These are phyloP conservation scores for Sebastes steindachneri DNA, from an alignment of 2,797 vertebrate genomes.

Conservation along the genomic window DNA sequence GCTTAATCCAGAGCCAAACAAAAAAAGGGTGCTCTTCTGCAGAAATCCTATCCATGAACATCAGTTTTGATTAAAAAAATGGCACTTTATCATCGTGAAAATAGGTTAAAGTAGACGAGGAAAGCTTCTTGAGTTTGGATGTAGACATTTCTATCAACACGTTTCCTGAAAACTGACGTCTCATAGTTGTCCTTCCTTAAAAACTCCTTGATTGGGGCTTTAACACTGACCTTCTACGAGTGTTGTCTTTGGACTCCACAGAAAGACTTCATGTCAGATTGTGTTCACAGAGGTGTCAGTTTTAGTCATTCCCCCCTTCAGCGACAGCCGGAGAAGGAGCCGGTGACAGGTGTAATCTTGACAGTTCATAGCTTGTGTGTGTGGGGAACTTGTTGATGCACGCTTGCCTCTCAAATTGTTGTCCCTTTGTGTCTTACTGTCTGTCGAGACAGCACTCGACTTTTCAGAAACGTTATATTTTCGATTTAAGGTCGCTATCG, in stretches of 20 bases:
- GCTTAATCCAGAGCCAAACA: slow-evolving; percentile 20
- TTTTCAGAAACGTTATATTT: slow-evolving; percentile 10
- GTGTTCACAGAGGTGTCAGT: slow-evolving; percentile 52
- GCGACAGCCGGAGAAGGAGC: slow-evolving; percentile 32
- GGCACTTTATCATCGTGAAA: not conserved
- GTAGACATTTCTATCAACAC: not conserved
- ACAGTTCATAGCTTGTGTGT: slow-evolving; percentile 47
- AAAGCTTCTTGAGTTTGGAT: not conserved
- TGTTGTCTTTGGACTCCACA: slow-evolving; percentile 38
- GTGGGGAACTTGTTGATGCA: slow-evolving; percentile 52
- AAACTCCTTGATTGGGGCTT: slow-evolving; percentile 21
- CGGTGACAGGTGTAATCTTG: slow-evolving; percentile 63
- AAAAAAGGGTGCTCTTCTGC: not conserved
- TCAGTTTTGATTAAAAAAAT: not conserved
- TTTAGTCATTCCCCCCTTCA: slow-evolving; percentile 41
- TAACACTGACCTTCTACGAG: slow-evolving; percentile 22
- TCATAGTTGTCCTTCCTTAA: slow-evolving; percentile 6
- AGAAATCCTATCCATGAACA: not conserved
- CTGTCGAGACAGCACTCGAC: slow-evolving; percentile 11
- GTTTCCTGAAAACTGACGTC: not conserved
- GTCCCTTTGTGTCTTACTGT: not conserved
- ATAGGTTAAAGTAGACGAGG: not conserved
- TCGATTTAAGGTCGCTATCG: not conserved
- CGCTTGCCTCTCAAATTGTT: slow-evolving; percentile 22
- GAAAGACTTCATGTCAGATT: slow-evolving; percentile 20